phyloP scores from a whole-genome alignment of 2,888 invertebrate species.

The Drosophila niveifrons region DNA sequence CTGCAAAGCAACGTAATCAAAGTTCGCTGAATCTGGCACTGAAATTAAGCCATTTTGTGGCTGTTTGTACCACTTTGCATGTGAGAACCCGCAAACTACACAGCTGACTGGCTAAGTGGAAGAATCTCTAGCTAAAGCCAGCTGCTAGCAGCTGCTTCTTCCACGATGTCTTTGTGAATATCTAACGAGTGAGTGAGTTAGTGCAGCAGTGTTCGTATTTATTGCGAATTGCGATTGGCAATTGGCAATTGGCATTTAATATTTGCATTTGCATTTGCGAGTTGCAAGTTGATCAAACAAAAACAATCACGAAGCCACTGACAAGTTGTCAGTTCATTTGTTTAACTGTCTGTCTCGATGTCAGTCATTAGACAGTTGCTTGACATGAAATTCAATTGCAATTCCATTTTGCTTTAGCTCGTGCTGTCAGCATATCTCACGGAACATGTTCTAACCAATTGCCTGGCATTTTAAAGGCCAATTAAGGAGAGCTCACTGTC shows the following conservation, averaged over 20 bases:
- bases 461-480: slow-evolving; percentile 39
- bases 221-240: slow-evolving; percentile 22
- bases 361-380: slow-evolving; percentile 18
- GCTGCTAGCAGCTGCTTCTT: not conserved
- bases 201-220: too few species aligned
- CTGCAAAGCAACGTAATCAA: not conserved
- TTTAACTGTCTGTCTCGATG: not conserved
- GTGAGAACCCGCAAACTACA: not conserved
- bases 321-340: slow-evolving; percentile 10
- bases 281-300: slow-evolving; percentile 9
- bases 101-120: not conserved
- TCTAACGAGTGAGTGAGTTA: not conserved
- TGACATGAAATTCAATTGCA: slow-evolving; percentile 22
- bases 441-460: slow-evolving; percentile 1
- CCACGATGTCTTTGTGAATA: not conserved
- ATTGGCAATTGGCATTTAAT: slow-evolving; percentile 4
- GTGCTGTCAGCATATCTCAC: not conserved
- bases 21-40: not conserved
- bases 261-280: slow-evolving; percentile 15
- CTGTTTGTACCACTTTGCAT: not conserved
- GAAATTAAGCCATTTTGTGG: not conserved
- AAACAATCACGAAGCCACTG: not conserved
- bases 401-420: slow-evolving; percentile 9
- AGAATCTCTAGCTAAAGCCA: too few species aligned
- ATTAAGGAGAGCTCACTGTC: slow-evolving; percentile 22